A percentile compares a stretch with the other conserved stretches of the same genome.
Conservation (phyloP, 2,113 vertebrate genomes). For the Tenrec ecaudatus region DNA sequence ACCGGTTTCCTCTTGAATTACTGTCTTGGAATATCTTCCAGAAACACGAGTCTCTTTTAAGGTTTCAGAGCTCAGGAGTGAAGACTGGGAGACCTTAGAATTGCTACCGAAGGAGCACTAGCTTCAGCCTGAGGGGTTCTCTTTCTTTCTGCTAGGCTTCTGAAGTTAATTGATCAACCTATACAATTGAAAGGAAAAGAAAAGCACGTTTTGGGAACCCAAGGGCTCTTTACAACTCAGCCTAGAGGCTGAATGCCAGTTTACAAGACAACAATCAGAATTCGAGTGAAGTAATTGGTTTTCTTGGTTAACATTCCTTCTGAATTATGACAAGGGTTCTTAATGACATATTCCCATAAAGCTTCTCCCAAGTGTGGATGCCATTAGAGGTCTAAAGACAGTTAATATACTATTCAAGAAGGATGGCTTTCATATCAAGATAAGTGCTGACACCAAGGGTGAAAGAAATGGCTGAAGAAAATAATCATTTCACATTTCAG, state of each 20-base stretch:
- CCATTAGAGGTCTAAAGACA: background rate
- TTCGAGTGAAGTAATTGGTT: constrained; percentile 9
- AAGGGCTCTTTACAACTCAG: constrained; percentile 70
- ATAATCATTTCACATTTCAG: constrained; percentile 10
- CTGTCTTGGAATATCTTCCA: constrained; percentile 38
- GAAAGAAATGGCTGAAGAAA: background rate
- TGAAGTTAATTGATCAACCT: constrained; percentile 67
- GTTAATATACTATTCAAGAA: constrained; percentile 13
- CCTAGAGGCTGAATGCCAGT: constrained; percentile 20
- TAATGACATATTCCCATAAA: background rate
- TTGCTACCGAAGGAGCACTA: constrained; percentile 49
- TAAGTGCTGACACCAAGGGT: background rate
- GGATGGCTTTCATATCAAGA: background rate
- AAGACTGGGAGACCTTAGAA: constrained; percentile 45
- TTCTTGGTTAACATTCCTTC: background rate
- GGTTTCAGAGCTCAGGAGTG: constrained; percentile 38
- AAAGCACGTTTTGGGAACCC: constrained; percentile 29
- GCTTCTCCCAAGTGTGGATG: background rate
- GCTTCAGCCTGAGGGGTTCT: constrained; percentile 41
- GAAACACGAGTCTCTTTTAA: constrained; percentile 46
- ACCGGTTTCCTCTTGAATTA: background rate
- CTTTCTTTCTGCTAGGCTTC: constrained; percentile 36
- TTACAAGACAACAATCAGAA: constrained; percentile 27
- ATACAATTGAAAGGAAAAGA: constrained; percentile 67
- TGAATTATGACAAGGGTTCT: constrained; percentile 10